Evolutionary conservation across 2,113 vertebrate genomes (phyloP), one percentile per base, ranked within the genome.

Genomic region (Macrotus californicus): DNA sequence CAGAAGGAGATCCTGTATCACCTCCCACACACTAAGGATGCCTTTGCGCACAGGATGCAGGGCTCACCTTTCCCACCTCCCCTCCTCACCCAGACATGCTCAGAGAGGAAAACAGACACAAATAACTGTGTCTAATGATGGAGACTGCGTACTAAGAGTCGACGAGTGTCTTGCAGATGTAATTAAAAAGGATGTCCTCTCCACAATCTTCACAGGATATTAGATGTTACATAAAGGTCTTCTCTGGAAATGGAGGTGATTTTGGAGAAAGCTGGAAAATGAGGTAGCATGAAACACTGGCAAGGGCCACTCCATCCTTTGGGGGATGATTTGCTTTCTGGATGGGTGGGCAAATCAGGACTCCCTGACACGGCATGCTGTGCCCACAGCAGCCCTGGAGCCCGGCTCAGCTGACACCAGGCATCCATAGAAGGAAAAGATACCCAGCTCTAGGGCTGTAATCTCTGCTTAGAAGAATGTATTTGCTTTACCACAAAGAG

Each of bases 151-250:
- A 24, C 56, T 73, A 22, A 72, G 76, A 48, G 21, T n/a, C 4
- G 52, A 15, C 11, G 80, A 61, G 5, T 69, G 36, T 29, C 56
- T 46, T 43, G 48, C 50, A 82, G 67, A 90, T 83, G 75, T 21
- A n/a, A 48, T 87, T 81, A 82, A 87, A 64, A 94, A 90, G 43
- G 81, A 86, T 67, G 77, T 22, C 34, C 10, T 54, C 15, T 46
- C 67, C 50, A 18, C 1, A 31, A 77, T 54, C 43, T 91, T 48
- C 39, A 6, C 59, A 21, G 41, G 66, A 52, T 29, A 56, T 39
- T 48, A 64, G 69, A 36, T 36, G 19, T 77, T 2, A 59, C 54
- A 72, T 5, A 79, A 87, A 69, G 26, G 24, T 48, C 82, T 76
- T 77, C 22, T 75, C 46, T 83, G 93, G 69, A 93, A 79, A 83